phyloP scores from a whole-genome alignment of 2,797 vertebrate genomes.

The Cossypha polioptera region DNA sequence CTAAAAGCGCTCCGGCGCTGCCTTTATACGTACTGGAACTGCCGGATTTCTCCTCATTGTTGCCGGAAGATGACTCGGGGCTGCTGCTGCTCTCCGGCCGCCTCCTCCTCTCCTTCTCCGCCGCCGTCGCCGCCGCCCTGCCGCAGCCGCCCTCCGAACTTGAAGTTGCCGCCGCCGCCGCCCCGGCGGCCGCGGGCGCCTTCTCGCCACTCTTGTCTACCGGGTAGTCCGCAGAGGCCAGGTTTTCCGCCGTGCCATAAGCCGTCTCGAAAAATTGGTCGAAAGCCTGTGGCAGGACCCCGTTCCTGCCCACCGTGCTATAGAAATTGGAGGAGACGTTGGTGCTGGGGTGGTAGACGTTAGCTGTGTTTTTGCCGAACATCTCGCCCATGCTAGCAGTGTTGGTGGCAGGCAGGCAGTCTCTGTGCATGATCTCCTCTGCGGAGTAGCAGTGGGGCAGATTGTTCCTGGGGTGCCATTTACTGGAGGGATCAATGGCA shows the following conservation, averaged over 20 bases:
- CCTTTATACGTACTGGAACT: slow-evolving; percentile 93
- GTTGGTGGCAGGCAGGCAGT: slow-evolving; percentile 87
- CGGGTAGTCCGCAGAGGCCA: slow-evolving; percentile 78
- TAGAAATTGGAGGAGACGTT: slow-evolving; percentile 89
- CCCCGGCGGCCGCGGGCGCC: slow-evolving; percentile 74
- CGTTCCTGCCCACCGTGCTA: slow-evolving; percentile 92
- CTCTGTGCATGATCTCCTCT: slow-evolving; percentile 95
- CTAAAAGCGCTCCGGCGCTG: slow-evolving; percentile 83
- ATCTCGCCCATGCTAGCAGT: slow-evolving; percentile 87
- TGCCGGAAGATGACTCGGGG: slow-evolving; percentile 93
- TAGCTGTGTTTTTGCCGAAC: slow-evolving; percentile 88
- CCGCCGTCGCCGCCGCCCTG: slow-evolving; percentile 74
- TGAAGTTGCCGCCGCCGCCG: slow-evolving; percentile 71
- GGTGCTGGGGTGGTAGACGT: slow-evolving; percentile 84
- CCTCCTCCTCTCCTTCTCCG: slow-evolving; percentile 80
- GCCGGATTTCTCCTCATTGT: slow-evolving; percentile 93
- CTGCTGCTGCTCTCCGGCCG: slow-evolving; percentile 92
- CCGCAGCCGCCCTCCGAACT: slow-evolving; percentile 79
- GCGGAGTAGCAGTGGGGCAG: slow-evolving; percentile 92
- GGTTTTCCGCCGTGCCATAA: slow-evolving; percentile 85
- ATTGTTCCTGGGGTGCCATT: slow-evolving; percentile 95
- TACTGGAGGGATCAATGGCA: slow-evolving; percentile 92
- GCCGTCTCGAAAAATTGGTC: slow-evolving; percentile 99
- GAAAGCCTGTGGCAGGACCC: slow-evolving; percentile 96
- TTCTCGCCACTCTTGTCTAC: slow-evolving; percentile 85